These are phyloP conservation scores for Nettapus auritus DNA, from an alignment of 2,113 vertebrate genomes.

Conservation along the genomic window DNA sequence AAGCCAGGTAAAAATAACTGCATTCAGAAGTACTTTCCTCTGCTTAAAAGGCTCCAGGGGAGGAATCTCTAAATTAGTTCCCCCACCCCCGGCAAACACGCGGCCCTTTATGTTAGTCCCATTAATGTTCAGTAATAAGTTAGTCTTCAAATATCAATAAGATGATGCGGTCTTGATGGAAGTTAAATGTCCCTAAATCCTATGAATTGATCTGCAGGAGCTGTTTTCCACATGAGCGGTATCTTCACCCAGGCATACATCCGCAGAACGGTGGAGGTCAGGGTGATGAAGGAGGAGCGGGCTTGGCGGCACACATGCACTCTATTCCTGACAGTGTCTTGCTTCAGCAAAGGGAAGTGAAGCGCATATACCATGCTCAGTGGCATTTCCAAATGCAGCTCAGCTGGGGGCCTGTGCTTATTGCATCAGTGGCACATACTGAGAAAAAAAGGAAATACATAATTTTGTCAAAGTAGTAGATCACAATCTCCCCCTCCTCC, in stretches of 20 bases:
- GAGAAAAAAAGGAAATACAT: conserved; percentile 80
- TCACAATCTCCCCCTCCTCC: conserved; percentile 76
- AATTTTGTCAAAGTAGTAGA: conserved; percentile 85
- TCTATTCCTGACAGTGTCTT: conserved; percentile 80
- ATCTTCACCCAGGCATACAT: conserved; percentile 77
- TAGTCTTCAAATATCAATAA: conserved; percentile 71
- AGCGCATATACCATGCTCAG: conserved; percentile 91
- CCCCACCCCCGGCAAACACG: neutral
- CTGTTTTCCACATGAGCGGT: conserved; percentile 81
- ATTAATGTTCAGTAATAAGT: conserved; percentile 71
- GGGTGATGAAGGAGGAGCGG: conserved; percentile 75
- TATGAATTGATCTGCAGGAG: conserved; percentile 79
- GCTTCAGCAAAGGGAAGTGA: conserved; percentile 85
- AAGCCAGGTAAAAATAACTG: conserved; percentile 66
- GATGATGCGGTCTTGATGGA: conserved; percentile 72
- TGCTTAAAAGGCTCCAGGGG: conserved; percentile 47
- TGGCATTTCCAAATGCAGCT: conserved; percentile 93
- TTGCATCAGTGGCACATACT: conserved; percentile 83
- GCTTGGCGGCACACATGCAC: conserved; percentile 75
- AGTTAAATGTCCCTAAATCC: conserved; percentile 82
- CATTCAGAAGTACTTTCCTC: conserved; percentile 35
- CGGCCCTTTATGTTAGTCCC: conserved; percentile 51
- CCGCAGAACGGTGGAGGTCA: conserved; percentile 77
- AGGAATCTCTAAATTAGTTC: conserved; percentile 60
- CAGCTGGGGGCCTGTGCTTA: conserved; percentile 88